Conservation (phyloP, 2,113 vertebrate species). For the Mystacornis crossleyi region DNA sequence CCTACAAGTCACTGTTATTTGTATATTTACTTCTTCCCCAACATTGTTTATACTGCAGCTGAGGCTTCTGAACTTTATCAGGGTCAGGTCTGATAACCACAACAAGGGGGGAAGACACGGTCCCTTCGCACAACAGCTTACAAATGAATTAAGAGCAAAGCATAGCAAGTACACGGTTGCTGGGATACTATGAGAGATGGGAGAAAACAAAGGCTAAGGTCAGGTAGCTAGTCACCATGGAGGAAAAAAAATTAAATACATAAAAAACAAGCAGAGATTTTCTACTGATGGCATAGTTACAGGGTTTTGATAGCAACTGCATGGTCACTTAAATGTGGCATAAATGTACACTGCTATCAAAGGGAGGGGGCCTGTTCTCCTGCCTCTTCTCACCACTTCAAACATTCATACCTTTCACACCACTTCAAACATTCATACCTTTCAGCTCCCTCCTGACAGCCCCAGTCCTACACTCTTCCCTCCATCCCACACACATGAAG, state of each 20-base stretch:
- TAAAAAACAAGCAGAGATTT: not conserved
- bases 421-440: not conserved
- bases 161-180: not conserved
- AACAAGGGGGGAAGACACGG: not conserved
- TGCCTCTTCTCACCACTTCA: not conserved
- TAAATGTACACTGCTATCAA: not conserved
- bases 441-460: conserved; percentile 2
- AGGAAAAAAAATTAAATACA: not conserved
- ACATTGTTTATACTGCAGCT: not conserved
- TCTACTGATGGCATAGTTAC: not conserved
- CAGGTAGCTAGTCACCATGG: not conserved
- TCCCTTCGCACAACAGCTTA: not conserved
- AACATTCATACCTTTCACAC: not conserved
- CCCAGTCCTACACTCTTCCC: not conserved
- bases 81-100: not conserved
- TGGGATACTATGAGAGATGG: not conserved
- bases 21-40: not conserved
- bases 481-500: not conserved
- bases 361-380: not conserved
- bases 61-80: not conserved
- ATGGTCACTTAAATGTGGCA: not conserved
- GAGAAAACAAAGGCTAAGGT: conserved; percentile 8
- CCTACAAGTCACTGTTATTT: not conserved
- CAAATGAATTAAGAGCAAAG: not conserved
- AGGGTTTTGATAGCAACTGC: not conserved